Evolutionary conservation across 2,888 invertebrate genomes (phyloP).

Genomic region (Cotesia congregata): DNA sequence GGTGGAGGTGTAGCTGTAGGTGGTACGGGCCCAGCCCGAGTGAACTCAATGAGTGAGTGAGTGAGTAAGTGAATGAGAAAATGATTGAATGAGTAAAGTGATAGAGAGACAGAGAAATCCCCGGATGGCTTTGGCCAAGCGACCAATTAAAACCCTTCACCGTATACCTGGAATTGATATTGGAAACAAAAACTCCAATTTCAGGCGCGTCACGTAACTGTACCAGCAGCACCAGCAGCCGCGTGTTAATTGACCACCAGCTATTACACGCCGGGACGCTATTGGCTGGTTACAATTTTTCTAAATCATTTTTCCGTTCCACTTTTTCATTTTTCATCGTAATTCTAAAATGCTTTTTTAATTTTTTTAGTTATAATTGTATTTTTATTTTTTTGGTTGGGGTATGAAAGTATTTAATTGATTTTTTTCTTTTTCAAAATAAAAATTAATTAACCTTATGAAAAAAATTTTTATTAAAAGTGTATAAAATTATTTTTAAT

Average conservation of each 20-base stretch:
- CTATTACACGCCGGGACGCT: conserved; percentile 63
- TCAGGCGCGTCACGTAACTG: conserved; percentile 61
- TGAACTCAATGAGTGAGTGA: conserved; percentile 38
- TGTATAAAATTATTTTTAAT: too few species aligned
- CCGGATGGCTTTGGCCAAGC: conserved; percentile 55
- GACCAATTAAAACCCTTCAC: conserved; percentile 65
- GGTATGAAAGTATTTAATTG: too few species aligned
- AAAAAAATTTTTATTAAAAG: too few species aligned
- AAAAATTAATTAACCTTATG: too few species aligned
- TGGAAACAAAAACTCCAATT: conserved; percentile 68
- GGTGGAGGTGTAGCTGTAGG: too few species aligned
- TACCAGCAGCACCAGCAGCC: conserved; percentile 47
- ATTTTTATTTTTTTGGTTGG: not conserved
- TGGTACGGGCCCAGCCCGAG: not conserved
- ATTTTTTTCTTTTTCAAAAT: too few species aligned
- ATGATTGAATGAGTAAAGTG: conserved; percentile 28
- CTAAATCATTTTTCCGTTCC: conserved; percentile 22
- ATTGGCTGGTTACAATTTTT: conserved; percentile 54
- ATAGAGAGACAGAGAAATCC: conserved; percentile 40
- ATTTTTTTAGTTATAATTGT: conserved; percentile 10
- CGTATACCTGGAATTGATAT: conserved; percentile 64
- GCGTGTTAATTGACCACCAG: conserved; percentile 66
- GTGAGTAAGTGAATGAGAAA: conserved; percentile 12
- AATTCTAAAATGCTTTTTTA: not conserved
- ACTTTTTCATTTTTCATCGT: conserved; percentile 27